phyloP scores from a whole-genome alignment of 2,797 vertebrate species.

The Falco novaeseelandiae region DNA sequence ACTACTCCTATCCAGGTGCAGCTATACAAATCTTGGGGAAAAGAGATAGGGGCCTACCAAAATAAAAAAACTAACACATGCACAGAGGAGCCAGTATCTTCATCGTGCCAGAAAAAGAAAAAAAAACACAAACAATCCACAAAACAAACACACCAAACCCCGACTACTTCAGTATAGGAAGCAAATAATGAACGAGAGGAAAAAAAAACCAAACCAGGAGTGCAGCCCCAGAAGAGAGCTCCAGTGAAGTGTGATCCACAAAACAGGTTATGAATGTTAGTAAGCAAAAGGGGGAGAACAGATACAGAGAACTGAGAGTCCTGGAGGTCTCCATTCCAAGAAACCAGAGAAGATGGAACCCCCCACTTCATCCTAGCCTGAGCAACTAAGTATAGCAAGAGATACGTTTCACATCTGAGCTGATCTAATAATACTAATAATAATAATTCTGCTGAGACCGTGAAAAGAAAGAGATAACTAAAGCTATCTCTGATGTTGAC shows the following conservation, averaged over 20 bases:
- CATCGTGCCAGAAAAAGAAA: not conserved
- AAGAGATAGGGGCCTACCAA: not conserved
- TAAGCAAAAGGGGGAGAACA: not conserved
- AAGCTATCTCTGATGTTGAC: not conserved
- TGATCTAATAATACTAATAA: not conserved
- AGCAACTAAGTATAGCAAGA: not conserved
- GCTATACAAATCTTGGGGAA: not conserved
- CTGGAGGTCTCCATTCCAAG: not conserved
- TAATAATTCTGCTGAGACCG: not conserved
- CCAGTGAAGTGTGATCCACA: accelerated
- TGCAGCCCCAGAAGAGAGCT: not conserved
- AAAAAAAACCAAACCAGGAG: no score
- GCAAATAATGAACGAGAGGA: not conserved
- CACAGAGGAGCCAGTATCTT: not conserved
- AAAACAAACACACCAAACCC: not conserved
- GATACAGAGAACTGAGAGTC: not conserved
- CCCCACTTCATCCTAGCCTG: not conserved
- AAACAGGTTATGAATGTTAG: not conserved
- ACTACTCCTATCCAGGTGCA: not conserved
- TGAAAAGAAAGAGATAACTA: not conserved
- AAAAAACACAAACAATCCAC: no score
- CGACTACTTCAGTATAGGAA: not conserved
- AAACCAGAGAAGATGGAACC: not conserved
- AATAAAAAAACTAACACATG: accelerated
- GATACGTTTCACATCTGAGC: not conserved